phyloP scores from a whole-genome alignment of 2,888 invertebrate species.

The Sarcophaga caerulescens region DNA sequence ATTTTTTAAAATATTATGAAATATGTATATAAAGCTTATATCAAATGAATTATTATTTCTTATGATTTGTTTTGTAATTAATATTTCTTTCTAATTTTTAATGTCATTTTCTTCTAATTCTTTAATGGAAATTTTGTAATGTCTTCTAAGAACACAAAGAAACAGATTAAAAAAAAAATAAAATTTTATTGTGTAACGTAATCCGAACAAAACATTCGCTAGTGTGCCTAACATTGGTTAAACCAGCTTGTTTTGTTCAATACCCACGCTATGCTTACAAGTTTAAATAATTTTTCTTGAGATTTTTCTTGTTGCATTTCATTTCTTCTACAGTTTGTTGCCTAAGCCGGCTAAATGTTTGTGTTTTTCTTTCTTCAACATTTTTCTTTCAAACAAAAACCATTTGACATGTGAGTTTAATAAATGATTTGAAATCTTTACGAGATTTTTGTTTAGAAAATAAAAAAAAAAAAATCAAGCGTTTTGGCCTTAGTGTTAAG shows the following conservation, averaged over 20 bases:
- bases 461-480: slow-evolving; percentile 3
- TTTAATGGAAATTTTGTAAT: too few species aligned
- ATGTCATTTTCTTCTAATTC: too few species aligned
- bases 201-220: not conserved
- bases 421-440: slow-evolving; percentile 44
- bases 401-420: slow-evolving; percentile 64
- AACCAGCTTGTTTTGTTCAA: not conserved
- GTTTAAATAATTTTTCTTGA: slow-evolving; percentile 50
- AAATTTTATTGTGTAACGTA: too few species aligned
- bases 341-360: slow-evolving; percentile 57
- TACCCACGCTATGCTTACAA: slow-evolving; percentile 52
- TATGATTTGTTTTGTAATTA: too few species aligned
- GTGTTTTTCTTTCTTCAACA: slow-evolving; percentile 21
- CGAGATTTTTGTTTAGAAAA: not conserved
- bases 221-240: slow-evolving; percentile 28
- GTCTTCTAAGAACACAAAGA: too few species aligned
- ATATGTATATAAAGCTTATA: too few species aligned
- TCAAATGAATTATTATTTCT: too few species aligned
- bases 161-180: too few species aligned
- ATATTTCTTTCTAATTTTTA: too few species aligned
- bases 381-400: slow-evolving; percentile 17
- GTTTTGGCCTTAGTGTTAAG: slow-evolving; percentile 56
- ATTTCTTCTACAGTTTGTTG: slow-evolving; percentile 26
- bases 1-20: too few species aligned
- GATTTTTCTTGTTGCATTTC: not conserved